Evolutionary conservation across 2,797 vertebrate genomes (phyloP), one percentile per base, ranked within the genome.

Genomic region (Hyperoplus immaculatus): DNA sequence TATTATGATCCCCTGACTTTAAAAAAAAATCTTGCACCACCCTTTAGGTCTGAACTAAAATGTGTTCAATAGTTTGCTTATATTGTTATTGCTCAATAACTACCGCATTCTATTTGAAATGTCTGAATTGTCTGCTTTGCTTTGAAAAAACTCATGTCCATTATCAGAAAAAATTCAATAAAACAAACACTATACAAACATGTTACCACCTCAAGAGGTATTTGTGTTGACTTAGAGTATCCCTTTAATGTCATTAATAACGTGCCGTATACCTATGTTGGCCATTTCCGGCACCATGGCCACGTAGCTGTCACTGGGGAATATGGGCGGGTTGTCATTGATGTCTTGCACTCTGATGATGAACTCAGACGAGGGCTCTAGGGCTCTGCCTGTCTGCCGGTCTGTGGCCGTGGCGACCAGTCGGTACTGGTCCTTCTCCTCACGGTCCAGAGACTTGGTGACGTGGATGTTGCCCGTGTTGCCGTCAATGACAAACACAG

Each of bases 261-360:
- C 4, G 46, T 14, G 29, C 29, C 29, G 29, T 18, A 4, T 94
- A 97, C 97, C 97, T 63, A 97, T 96, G 50, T 97, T 96, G 87
- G 96, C 96, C 96, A 97, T 97, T 93, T 97, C 97, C 0, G 96
- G 95, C 80, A 97, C 96, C 4, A 94, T 95, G 86, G 96, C 96
- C 12, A 94, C 91, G 77, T 97, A 97, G 38, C 95, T 95, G n/a
- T 95, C 95, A 0, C 85, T 84, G 57, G 94, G 92, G 83, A 97
- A 97, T 88, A 97, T 45, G 1, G 97, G 97, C 0, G 96, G 95
- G 83, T 97, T 97, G 94, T 97, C 97, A n/a, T 97, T 97, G 90
- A 97, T 97, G 93, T 97, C 96, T 83, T 97, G 96, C 78, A 97
- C 96, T 60, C 96, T 92, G 93, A 97, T 96, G 92, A 97, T 94